These are phyloP conservation scores for Thomomys bottae DNA, from an alignment of 2,113 vertebrate genomes.

Conservation along the genomic window DNA sequence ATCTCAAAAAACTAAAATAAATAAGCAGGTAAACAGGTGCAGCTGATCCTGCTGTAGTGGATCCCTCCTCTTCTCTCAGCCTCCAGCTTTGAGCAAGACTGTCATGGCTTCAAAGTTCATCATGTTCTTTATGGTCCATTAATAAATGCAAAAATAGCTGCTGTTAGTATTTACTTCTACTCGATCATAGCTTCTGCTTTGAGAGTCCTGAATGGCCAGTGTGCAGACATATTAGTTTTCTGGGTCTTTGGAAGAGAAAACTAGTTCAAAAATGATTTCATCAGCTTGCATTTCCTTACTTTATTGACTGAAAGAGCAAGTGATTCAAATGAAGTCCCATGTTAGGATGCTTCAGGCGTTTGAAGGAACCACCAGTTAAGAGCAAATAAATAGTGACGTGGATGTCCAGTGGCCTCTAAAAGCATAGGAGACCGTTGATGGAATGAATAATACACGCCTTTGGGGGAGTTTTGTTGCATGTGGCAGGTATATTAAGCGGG, in stretches of 20 bases:
- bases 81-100: background rate
- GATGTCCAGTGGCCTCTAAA: slow-evolving; percentile 32
- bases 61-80: background rate
- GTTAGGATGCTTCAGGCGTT: slow-evolving; percentile 13
- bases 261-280: slow-evolving; percentile 9
- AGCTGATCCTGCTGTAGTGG: background rate
- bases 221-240: background rate
- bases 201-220: slow-evolving; percentile 20
- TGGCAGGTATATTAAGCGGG: slow-evolving; percentile 44
- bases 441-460: slow-evolving; percentile 64
- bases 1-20: too few species aligned
- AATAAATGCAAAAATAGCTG: slow-evolving; percentile 10
- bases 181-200: slow-evolving; percentile 37
- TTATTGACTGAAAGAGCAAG: slow-evolving; percentile 64
- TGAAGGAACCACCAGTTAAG: slow-evolving; percentile 52
- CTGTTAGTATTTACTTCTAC: background rate
- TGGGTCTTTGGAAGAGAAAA: slow-evolving; percentile 11
- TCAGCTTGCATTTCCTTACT: slow-evolving; percentile 53
- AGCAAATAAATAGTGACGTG: slow-evolving; percentile 62
- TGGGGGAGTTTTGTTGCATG: background rate
- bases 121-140: slow-evolving; percentile 6
- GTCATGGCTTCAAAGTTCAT: background rate
- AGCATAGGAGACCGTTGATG: slow-evolving; percentile 49
- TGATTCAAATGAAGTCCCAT: slow-evolving; percentile 45
- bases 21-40: too few species aligned